Conservation (phyloP, 2,797 vertebrate species). For the Enteromius afrohamiltoni region DNA sequence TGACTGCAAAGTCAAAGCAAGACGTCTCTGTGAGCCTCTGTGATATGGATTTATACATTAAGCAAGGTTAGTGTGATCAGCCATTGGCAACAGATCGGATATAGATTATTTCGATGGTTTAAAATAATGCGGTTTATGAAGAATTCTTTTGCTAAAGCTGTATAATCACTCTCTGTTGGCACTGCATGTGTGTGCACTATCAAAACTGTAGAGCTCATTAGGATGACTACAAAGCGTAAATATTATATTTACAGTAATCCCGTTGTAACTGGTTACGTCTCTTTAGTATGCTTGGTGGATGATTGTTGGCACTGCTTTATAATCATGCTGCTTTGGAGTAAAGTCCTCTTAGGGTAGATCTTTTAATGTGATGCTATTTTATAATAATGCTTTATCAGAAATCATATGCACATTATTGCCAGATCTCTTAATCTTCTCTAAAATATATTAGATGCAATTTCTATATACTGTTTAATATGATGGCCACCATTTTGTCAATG, state of each 20-base stretch:
- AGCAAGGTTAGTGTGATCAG: slow-evolving; percentile 59
- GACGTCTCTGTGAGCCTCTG: not conserved
- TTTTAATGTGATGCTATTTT: slow-evolving; percentile 28
- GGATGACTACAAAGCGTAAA: slow-evolving; percentile 56
- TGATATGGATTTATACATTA: slow-evolving; percentile 3
- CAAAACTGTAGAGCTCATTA: slow-evolving; percentile 60
- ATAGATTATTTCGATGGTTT: slow-evolving; percentile 82
- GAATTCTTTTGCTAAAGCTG: slow-evolving; percentile 78
- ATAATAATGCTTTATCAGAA: not conserved
- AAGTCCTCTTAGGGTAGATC: slow-evolving; percentile 1
- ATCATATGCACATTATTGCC: not conserved
- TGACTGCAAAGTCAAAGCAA: slow-evolving; percentile 1
- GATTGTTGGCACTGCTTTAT: slow-evolving; percentile 73
- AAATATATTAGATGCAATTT: not conserved
- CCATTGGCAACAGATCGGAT: slow-evolving; percentile 74
- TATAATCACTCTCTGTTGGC: slow-evolving; percentile 73
- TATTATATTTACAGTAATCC: slow-evolving; percentile 69
- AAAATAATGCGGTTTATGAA: slow-evolving; percentile 79
- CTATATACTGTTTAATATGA: not conserved
- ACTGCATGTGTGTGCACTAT: slow-evolving; percentile 64
- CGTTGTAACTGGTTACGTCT: slow-evolving; percentile 55
- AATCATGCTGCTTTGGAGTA: slow-evolving; percentile 39
- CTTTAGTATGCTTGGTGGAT: slow-evolving; percentile 68
- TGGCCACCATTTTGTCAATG: no score
- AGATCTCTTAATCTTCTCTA: not conserved